phyloP scores from a whole-genome alignment of 2,888 invertebrate species.

The Drosophila paracracens region DNA sequence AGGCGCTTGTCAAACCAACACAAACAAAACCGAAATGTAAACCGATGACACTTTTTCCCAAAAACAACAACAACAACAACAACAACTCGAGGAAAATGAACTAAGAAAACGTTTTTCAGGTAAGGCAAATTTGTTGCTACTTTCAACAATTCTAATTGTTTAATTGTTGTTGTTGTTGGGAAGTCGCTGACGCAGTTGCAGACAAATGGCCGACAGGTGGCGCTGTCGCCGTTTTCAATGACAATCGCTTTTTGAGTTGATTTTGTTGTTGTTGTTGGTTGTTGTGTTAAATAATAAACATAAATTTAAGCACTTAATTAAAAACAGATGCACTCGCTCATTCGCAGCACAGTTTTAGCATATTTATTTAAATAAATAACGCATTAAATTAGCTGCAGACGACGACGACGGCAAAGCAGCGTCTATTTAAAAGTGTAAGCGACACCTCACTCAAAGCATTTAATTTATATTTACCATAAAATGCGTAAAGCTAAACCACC shows the following conservation, averaged over 20 bases:
- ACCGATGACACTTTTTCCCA: slow-evolving; percentile 56
- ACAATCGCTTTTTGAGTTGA: slow-evolving; percentile 31
- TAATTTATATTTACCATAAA: slow-evolving; percentile 24
- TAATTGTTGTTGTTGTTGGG: slow-evolving; percentile 52
- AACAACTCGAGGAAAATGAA: neutral
- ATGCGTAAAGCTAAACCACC: neutral
- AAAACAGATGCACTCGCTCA: slow-evolving; percentile 69
- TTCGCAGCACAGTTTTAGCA: slow-evolving; percentile 70
- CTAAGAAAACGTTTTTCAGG: slow-evolving; percentile 40
- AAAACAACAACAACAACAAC: neutral
- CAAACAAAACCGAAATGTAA: slow-evolving; percentile 51
- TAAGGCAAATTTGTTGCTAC: slow-evolving; percentile 49
- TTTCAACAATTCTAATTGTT: slow-evolving; percentile 54
- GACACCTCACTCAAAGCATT: slow-evolving; percentile 39
- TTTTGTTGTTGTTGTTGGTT: slow-evolving; percentile 1
- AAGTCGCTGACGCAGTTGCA: slow-evolving; percentile 70
- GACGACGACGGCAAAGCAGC: slow-evolving; percentile 55
- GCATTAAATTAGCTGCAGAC: slow-evolving; percentile 63
- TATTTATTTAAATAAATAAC: slow-evolving; percentile 71
- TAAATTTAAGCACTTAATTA: slow-evolving; percentile 76
- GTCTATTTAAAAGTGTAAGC: slow-evolving; percentile 32
- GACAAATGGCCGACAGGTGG: slow-evolving; percentile 77
- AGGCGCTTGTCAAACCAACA: slow-evolving; percentile 73
- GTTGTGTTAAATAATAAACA: slow-evolving; percentile 54
- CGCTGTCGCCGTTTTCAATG: slow-evolving; percentile 71